Conservation (phyloP, 2,113 vertebrate species). For the Turnix velox region DNA sequence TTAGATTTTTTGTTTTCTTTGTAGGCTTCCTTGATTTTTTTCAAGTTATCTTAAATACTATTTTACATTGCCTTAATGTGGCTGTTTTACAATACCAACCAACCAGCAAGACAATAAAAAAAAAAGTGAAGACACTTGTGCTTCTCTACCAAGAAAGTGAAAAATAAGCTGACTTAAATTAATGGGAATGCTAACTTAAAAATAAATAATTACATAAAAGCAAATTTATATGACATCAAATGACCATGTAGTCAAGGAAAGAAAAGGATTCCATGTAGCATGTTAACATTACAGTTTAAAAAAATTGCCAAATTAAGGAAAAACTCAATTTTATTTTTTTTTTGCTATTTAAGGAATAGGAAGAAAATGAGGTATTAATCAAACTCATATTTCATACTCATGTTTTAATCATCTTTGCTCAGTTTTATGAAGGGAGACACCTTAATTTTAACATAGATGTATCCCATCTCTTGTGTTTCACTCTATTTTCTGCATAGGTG, state of each 20-base stretch:
- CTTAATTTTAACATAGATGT: conserved; percentile 17
- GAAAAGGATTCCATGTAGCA: neutral
- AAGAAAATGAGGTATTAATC: neutral
- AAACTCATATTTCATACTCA: neutral
- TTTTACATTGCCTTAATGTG: neutral
- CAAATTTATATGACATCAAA: neutral
- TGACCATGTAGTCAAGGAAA: neutral
- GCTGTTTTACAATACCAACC: neutral
- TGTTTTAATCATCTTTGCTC: neutral
- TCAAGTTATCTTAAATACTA: neutral
- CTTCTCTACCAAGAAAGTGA: neutral
- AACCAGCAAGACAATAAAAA: neutral
- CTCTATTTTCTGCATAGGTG: neutral
- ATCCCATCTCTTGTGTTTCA: conserved; percentile 8
- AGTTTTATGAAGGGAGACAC: conserved; percentile 14
- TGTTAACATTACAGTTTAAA: neutral
- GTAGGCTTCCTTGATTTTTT: neutral
- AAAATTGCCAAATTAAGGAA: neutral
- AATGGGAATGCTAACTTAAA: neutral
- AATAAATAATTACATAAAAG: neutral
- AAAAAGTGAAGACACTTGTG: neutral
- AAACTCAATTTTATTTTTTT: neutral
- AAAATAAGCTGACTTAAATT: neutral
- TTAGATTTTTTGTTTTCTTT: neutral
- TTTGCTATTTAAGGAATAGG: neutral